These are phyloP conservation scores for Myodes glareolus DNA, from an alignment of 2,113 vertebrate genomes.

Conservation along the genomic window DNA sequence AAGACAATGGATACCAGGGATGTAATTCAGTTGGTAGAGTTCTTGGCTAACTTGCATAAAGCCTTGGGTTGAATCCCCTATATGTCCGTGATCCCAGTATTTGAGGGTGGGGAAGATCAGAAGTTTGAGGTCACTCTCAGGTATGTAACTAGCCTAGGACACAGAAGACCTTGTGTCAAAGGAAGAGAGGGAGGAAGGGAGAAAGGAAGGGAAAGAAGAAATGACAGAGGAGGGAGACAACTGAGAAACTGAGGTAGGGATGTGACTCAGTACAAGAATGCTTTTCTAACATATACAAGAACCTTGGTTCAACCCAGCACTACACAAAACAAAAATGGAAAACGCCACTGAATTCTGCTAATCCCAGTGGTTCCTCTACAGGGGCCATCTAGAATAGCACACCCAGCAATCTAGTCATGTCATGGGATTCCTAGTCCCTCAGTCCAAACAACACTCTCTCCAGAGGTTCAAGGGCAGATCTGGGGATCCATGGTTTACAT, in stretches of 20 bases:
- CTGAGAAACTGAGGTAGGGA: not conserved
- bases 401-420: not conserved
- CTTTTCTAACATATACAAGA: not conserved
- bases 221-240: not conserved
- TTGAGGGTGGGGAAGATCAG: not conserved
- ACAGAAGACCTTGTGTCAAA: not conserved
- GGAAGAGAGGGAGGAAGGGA: not conserved
- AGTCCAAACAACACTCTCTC: not conserved
- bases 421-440: not conserved
- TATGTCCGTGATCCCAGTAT: not conserved
- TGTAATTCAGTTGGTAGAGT: not conserved
- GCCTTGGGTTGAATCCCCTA: no score
- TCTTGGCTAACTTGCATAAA: not conserved
- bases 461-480: not conserved
- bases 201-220: not conserved
- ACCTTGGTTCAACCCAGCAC: not conserved
- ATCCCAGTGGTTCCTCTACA: not conserved
- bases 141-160: not conserved
- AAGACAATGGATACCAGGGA: not conserved
- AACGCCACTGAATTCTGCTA: not conserved
- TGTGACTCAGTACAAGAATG: not conserved
- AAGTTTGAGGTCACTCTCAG: not conserved
- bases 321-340: not conserved
- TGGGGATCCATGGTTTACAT: not conserved
- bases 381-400: not conserved